Percentiles rank a stretch among this genome's conserved stretches.
Evolutionary conservation across 2,797 vertebrate species (phyloP).

Genomic region (Rhynchotus rufescens): DNA sequence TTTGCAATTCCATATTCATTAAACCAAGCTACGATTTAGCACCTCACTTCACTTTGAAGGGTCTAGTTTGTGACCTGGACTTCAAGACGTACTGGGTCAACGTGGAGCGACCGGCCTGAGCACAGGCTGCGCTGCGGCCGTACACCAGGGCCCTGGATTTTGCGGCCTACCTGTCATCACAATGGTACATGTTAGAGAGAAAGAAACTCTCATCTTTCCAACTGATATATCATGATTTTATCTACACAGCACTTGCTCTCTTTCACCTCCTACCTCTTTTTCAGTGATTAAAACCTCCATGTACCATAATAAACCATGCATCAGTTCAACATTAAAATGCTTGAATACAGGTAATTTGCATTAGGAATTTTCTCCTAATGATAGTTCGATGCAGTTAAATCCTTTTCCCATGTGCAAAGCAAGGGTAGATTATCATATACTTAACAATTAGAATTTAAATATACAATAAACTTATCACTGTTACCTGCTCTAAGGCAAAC

Average conservation of each 20-base stretch:
- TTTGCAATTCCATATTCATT: background rate
- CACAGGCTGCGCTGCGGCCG: rapidly evolving
- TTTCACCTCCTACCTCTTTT: background rate
- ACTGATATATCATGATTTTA: background rate
- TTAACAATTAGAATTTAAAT: conserved; percentile 38
- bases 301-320: background rate
- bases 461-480: conserved; percentile 19
- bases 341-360: conserved; percentile 2
- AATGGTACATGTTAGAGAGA: background rate
- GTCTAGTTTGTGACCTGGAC: no score
- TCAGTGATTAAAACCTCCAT: conserved; percentile 2
- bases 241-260: background rate
- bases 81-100: background rate
- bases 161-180: background rate
- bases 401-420: background rate
- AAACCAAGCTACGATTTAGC: background rate
- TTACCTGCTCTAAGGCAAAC: conserved; percentile 25
- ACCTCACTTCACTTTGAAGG: background rate
- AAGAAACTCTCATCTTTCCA: background rate
- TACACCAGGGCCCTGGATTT: background rate
- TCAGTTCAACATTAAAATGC: conserved; percentile 5
- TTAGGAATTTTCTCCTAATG: conserved; percentile 25
- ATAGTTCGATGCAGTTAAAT: background rate
- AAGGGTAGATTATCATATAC: background rate
- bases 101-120: background rate